Conservation (phyloP, 2,113 vertebrate species). For the Sceloporus undulatus region DNA sequence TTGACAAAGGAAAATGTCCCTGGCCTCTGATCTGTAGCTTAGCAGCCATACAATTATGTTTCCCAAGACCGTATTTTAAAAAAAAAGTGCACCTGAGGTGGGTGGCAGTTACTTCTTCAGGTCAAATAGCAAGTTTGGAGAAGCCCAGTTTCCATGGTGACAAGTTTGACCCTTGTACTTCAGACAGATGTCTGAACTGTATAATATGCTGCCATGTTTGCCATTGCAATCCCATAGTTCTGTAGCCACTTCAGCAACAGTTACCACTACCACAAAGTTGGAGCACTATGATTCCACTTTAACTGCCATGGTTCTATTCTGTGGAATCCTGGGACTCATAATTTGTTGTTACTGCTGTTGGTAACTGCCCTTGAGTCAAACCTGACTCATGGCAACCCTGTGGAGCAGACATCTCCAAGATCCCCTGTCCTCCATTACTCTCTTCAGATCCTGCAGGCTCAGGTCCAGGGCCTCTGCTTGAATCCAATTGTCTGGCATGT, state of each 20-base stretch:
- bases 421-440: no score
- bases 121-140: constrained; percentile 26
- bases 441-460: no score
- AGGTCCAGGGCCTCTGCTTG: no score
- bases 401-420: no score
- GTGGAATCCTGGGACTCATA: no score
- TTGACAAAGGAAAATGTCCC: constrained; percentile 13
- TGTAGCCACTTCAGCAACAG: background rate
- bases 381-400: no score
- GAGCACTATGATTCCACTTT: no score
- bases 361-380: no score
- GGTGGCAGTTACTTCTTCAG: constrained; percentile 62
- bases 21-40: constrained; percentile 13
- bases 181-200: constrained; percentile 20
- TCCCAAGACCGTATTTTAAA: constrained; percentile 18
- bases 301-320: no score
- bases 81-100: background rate
- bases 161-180: constrained; percentile 25
- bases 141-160: constrained; percentile 63
- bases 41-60: constrained; percentile 17
- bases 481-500: no score
- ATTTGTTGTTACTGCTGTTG: no score
- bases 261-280: background rate
- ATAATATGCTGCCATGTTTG: constrained; percentile 50
- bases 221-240: background rate